These are phyloP conservation scores for Euphydryas editha DNA, from an alignment of 2,888 invertebrate genomes.

Conservation along the genomic window DNA sequence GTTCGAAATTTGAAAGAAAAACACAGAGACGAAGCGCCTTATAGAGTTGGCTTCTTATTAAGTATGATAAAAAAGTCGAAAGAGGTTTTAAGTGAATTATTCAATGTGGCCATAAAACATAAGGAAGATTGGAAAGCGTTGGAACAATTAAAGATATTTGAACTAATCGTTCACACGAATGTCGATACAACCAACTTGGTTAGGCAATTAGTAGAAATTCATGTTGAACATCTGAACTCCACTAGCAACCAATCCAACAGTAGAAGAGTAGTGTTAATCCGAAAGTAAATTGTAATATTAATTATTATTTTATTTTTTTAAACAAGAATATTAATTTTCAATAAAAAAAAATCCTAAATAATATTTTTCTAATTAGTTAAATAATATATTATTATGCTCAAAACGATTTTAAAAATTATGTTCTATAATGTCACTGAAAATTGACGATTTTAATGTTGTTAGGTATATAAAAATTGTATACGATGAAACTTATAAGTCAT, in stretches of 20 bases:
- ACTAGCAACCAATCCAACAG: constrained; percentile 39
- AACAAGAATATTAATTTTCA: too few species aligned
- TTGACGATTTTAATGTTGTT: too few species aligned
- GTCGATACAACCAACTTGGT: constrained; percentile 70
- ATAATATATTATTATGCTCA: too few species aligned
- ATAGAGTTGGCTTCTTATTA: constrained; percentile 66
- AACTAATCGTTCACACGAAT: constrained; percentile 70
- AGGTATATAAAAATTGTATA: too few species aligned
- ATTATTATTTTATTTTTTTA: too few species aligned
- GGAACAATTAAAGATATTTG: constrained; percentile 72
- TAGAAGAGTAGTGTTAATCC: constrained; percentile 55
- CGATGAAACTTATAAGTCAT: too few species aligned
- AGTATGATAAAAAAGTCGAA: constrained; percentile 68
- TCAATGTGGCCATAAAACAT: constrained; percentile 70
- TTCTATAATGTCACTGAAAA: too few species aligned
- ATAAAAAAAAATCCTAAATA: too few species aligned
- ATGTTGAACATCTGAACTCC: constrained; percentile 57
- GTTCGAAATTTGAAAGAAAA: constrained; percentile 53
- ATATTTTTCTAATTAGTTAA: too few species aligned
- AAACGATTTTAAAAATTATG: too few species aligned
- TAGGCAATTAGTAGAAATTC: constrained; percentile 65
- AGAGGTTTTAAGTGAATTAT: constrained; percentile 66
- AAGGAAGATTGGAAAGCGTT: constrained; percentile 68
- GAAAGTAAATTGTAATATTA: constrained; percentile 23
- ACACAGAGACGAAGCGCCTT: constrained; percentile 53